Evolutionary conservation across 1,140 invertebrate species (phyloP).

Genomic region (Lethocerus indicus): DNA sequence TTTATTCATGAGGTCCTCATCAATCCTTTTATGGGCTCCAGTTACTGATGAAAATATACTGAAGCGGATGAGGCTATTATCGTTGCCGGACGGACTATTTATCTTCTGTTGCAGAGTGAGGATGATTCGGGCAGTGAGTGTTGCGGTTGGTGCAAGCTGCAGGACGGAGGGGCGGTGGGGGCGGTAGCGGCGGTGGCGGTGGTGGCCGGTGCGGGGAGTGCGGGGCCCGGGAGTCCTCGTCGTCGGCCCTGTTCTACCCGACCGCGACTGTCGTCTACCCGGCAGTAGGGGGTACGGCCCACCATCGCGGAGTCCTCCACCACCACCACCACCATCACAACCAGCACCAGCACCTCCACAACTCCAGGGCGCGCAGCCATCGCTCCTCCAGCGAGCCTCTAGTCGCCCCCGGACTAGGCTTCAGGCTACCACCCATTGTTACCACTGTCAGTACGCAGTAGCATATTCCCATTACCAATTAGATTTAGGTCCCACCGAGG

Average conservation of each 20-base stretch:
- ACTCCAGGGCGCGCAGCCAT: constrained; percentile 17
- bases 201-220: constrained; percentile 15
- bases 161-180: constrained; percentile 4
- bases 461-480: no score
- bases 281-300: constrained; percentile 16
- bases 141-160: constrained; percentile 9
- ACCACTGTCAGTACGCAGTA: no score
- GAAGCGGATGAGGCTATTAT: background rate
- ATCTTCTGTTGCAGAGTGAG: background rate
- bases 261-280: constrained; percentile 11
- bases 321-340: no score
- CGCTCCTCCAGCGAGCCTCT: constrained; percentile 20
- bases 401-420: constrained; percentile 17
- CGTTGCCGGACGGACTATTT: background rate
- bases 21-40: background rate
- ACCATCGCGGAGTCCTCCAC: no score
- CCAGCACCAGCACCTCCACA: no score
- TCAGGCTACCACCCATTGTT: constrained; percentile 22
- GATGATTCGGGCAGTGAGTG: background rate
- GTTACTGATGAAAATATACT: background rate
- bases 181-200: constrained; percentile 10
- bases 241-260: background rate
- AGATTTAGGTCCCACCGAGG: no score
- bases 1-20: no score
- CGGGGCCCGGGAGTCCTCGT: constrained; percentile 17